Conservation (phyloP, 2,113 vertebrate species). For the Hypanus sabinus region DNA sequence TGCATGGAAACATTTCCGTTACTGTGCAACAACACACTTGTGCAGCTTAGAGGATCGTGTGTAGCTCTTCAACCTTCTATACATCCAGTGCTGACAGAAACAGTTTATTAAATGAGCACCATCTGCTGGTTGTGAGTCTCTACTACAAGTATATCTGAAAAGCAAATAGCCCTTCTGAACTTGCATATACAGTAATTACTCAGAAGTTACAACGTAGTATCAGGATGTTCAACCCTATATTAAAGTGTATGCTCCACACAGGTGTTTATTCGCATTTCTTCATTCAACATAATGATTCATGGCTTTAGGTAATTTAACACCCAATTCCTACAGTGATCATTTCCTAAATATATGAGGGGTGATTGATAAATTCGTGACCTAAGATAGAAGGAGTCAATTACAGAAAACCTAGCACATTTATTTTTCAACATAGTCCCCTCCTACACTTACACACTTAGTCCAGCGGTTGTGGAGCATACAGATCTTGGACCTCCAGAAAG, state of each 20-base stretch:
- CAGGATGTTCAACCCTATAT: neutral
- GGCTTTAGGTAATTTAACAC: neutral
- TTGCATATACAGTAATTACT: neutral
- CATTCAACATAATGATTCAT: neutral
- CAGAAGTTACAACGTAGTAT: too few relatives aligned
- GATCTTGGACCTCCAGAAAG: too few relatives aligned
- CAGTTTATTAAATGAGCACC: constrained; percentile 2
- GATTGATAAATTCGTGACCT: too few relatives aligned
- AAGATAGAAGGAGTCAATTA: too few relatives aligned
- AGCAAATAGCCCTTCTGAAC: neutral
- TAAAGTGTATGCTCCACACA: neutral
- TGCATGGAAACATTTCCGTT: too few relatives aligned
- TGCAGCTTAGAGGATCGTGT: neutral
- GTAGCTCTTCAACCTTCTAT: neutral
- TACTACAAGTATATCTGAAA: neutral
- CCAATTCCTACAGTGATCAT: neutral
- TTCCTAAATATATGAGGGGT: neutral
- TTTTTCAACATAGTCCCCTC: too few relatives aligned
- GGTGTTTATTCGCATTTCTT: neutral
- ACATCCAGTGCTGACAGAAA: neutral
- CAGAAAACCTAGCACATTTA: too few relatives aligned
- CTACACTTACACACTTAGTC: too few relatives aligned
- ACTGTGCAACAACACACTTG: too few relatives aligned
- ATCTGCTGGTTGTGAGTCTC: constrained; percentile 8
- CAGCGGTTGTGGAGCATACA: too few relatives aligned